These are phyloP conservation scores for Menura novaehollandiae DNA, from an alignment of 2,113 vertebrate genomes.

Conservation along the genomic window DNA sequence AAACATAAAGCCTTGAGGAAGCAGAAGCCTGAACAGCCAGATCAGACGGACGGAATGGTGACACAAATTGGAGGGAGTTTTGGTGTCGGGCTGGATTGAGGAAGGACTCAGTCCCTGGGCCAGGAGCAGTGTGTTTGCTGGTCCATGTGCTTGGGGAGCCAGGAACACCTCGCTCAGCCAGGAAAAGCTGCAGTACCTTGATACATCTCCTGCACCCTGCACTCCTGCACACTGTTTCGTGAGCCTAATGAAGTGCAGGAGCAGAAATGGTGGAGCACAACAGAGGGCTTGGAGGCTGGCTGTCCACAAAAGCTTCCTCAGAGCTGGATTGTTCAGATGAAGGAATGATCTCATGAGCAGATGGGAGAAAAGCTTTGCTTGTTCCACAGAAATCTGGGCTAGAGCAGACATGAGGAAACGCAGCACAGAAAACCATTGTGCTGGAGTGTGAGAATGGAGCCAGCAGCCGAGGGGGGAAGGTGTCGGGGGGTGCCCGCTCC, in stretches of 20 bases:
- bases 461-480: background rate
- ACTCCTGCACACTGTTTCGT: no score
- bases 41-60: background rate
- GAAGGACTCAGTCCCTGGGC: background rate
- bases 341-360: slow-evolving; percentile 46
- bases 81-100: background rate
- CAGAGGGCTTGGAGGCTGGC: background rate
- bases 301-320: slow-evolving; percentile 21
- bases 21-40: background rate
- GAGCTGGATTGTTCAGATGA: background rate
- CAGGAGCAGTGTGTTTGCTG: background rate
- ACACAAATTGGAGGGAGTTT: background rate
- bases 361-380: slow-evolving; percentile 31
- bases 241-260: background rate
- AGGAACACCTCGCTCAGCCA: background rate
- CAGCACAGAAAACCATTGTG: slow-evolving; percentile 18
- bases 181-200: background rate
- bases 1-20: accelerated
- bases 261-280: background rate
- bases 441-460: background rate
- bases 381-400: slow-evolving; percentile 34
- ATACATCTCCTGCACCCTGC: background rate
- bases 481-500: background rate
- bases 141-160: background rate
- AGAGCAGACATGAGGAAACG: background rate